phyloP scores from a whole-genome alignment of 2,888 invertebrate species.

The Heteromurus nitidus region DNA sequence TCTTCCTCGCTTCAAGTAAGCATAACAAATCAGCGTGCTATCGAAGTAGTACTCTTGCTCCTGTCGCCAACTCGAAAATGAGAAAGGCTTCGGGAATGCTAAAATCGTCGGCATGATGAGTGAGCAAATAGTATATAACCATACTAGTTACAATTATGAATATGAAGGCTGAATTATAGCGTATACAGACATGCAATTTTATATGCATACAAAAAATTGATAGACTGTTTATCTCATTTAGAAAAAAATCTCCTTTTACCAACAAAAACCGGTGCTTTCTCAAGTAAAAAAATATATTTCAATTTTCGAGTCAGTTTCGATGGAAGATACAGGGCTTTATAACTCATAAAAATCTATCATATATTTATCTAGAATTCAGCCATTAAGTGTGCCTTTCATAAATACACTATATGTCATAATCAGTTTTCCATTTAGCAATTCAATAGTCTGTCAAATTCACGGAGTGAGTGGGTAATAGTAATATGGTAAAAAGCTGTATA shows the following conservation, averaged over 20 bases:
- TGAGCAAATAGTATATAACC: not conserved
- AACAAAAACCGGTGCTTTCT: slow-evolving; percentile 35
- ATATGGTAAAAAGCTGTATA: too few species aligned
- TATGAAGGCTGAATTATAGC: not conserved
- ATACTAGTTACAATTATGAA: not conserved
- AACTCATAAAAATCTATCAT: too few species aligned
- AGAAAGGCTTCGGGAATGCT: slow-evolving; percentile 5
- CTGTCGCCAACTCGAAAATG: slow-evolving; percentile 5
- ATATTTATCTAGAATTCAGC: not conserved
- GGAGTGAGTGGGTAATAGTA: too few species aligned
- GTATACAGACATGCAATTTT: too few species aligned
- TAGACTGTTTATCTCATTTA: slow-evolving; percentile 29
- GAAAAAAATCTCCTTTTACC: slow-evolving; percentile 3
- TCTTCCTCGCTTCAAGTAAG: slow-evolving; percentile 1
- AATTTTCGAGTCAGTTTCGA: too few species aligned
- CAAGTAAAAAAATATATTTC: too few species aligned
- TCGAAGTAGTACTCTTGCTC: not conserved
- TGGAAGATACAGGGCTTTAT: too few species aligned
- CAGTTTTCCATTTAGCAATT: not conserved
- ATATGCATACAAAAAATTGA: not conserved
- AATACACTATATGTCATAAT: too few species aligned
- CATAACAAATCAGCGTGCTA: slow-evolving; percentile 16
- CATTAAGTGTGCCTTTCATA: not conserved
- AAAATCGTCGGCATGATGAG: slow-evolving; percentile 8
- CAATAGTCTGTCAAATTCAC: not conserved